Conservation (phyloP, 2,797 vertebrate genomes). For the Lacerta viridis region DNA sequence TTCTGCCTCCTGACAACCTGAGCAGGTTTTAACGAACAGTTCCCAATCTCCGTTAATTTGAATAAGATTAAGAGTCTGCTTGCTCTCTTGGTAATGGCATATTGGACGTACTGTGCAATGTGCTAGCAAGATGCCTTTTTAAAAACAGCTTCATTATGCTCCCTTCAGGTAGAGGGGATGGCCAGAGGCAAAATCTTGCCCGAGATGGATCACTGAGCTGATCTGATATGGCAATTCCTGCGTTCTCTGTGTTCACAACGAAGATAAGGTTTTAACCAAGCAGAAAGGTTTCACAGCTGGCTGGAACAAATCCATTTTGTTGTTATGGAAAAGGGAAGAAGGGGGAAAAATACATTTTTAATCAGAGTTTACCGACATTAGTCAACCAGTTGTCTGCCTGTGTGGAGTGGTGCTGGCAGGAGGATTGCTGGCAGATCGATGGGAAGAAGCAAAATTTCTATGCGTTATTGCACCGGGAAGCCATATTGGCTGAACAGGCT, state of each 20-base stretch:
- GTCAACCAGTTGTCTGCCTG: neutral
- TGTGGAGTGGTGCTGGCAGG: constrained; percentile 32
- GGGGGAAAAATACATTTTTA: constrained; percentile 38
- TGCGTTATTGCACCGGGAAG: neutral
- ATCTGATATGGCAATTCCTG: constrained; percentile 66
- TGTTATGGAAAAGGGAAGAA: constrained; percentile 38
- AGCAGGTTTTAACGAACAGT: constrained; percentile 17
- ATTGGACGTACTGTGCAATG: neutral
- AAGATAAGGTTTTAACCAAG: constrained; percentile 57
- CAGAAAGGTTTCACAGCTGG: constrained; percentile 64
- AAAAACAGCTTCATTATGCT: constrained; percentile 61
- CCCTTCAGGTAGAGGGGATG: constrained; percentile 47
- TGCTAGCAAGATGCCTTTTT: constrained; percentile 52
- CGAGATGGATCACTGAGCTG: constrained; percentile 63
- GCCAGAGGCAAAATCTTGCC: constrained; percentile 42
- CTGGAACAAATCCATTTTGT: constrained; percentile 56
- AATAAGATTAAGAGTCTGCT: constrained; percentile 45
- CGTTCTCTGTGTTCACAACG: constrained; percentile 46
- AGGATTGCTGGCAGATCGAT: constrained; percentile 29
- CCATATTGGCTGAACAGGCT: neutral
- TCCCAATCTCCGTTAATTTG: constrained; percentile 47
- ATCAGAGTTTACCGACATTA: constrained; percentile 45
- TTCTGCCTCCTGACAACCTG: constrained; percentile 27
- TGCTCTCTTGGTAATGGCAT: constrained; percentile 32
- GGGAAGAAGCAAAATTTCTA: neutral